Percentiles rank a stretch among this genome's conserved stretches.
Evolutionary conservation across 2,888 invertebrate species (phyloP).

Genomic region (Ischnura elegans): DNA sequence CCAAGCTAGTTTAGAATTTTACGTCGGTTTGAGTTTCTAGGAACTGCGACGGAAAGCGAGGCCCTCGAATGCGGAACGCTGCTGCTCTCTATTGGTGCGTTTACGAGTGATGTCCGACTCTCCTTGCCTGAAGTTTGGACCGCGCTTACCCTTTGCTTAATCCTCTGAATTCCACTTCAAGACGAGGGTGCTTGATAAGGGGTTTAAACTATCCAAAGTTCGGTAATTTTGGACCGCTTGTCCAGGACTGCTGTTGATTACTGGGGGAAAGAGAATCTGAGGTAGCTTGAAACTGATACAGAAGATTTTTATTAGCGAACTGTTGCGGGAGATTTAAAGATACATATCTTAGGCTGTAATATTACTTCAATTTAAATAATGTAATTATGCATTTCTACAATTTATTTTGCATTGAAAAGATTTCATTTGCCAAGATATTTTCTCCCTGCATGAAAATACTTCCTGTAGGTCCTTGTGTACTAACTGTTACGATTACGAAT

Average conservation of each 20-base stretch:
- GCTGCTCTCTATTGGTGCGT: not conserved
- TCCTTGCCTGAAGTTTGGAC: not conserved
- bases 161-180: not conserved
- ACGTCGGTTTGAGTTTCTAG: not conserved
- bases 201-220: not conserved
- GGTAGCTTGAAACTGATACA: not conserved
- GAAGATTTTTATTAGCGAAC: too few relatives aligned
- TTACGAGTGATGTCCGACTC: not conserved
- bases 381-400: too few relatives aligned
- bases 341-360: too few relatives aligned
- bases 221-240: not conserved
- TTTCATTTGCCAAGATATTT: too few relatives aligned
- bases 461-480: too few relatives aligned
- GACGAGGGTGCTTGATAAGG: not conserved
- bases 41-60: not conserved
- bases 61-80: not conserved
- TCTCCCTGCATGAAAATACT: too few relatives aligned
- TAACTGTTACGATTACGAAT: too few relatives aligned
- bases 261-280: not conserved
- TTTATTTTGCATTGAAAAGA: too few relatives aligned
- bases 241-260: not conserved
- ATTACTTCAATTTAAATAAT: too few relatives aligned
- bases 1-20: not conserved
- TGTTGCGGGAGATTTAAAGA: too few relatives aligned
- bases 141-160: not conserved